phyloP scores from a whole-genome alignment of 1,140 invertebrate genomes.

The Drosophila jambulina region DNA sequence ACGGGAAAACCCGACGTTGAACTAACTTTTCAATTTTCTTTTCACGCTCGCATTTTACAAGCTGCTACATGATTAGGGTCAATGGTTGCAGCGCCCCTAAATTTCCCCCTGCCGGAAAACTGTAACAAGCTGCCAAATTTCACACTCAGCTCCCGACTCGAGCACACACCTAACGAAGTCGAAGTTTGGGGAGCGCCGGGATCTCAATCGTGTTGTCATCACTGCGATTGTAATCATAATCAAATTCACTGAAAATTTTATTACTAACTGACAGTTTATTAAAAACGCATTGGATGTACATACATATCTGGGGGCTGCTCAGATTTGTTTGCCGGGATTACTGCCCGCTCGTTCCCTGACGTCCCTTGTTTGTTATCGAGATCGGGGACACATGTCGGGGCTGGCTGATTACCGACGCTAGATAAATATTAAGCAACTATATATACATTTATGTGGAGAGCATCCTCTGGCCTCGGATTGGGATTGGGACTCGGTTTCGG shows the following conservation, averaged over 20 bases:
- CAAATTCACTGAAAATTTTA: constrained; percentile 66
- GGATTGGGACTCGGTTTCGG: constrained; percentile 20
- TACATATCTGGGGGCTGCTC: constrained; percentile 34
- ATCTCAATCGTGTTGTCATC: constrained; percentile 43
- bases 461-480: constrained; percentile 26
- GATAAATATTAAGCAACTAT: constrained; percentile 78
- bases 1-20: constrained; percentile 31
- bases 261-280: constrained; percentile 80
- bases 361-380: constrained; percentile 61
- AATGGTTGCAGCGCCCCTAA: constrained; percentile 33
- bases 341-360: constrained; percentile 2
- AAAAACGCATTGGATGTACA: constrained; percentile 63
- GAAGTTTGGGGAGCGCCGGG: constrained; percentile 33
- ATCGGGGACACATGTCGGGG: constrained; percentile 71
- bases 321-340: constrained; percentile 41
- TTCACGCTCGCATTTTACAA: constrained; percentile 78
- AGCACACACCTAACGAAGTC: constrained; percentile 60
- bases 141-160: constrained; percentile 64
- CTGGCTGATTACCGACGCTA: constrained; percentile 64
- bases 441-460: constrained; percentile 22
- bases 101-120: constrained; percentile 21
- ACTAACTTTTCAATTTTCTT: constrained; percentile 79
- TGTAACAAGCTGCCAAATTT: constrained; percentile 78
- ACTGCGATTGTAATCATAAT: constrained; percentile 49
- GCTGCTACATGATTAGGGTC: constrained; percentile 82